Evolutionary conservation across 2,888 invertebrate genomes (phyloP), one percentile per base, ranked within the genome.

Genomic region (Calameuta idolon): DNA sequence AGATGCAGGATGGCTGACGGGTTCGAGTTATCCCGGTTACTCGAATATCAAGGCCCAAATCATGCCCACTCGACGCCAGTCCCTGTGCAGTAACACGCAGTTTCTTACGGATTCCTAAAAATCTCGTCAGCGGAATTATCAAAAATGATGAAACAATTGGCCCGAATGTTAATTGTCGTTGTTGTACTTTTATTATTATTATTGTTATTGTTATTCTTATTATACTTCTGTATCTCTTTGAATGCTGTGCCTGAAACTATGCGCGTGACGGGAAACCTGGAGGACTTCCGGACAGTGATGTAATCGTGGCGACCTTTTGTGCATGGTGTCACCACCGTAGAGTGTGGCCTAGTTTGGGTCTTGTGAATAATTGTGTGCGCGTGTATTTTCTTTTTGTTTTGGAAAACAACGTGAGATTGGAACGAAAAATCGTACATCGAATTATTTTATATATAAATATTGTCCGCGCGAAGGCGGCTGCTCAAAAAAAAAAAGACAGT

Each of bases 61-160:
- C 71, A 31, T 71, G 71, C 30, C 71, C 34, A 71, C 34, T 71
- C 34, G 71, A 34, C 71, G 71, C 30, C 71, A 34, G 30, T 23
- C 11, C 71, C 34, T 71, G 33, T 71, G 23, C 74, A 35, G 40
- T 37, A 12, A 37, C 30, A 69, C 15, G 69, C 68, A 55, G 30
- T 68, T 40, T 4, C 71, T 9, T 35, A 12, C 55, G 35, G 30
- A 31, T 55, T 55, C 23, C 23, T 23, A 55, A 71, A 69, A 69
- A 34, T n/a, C 73, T 75, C 75, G 23, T 4, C 55, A 35, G 75
- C 37, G 30, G 77, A 73, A 80, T 35, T 40, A 73, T 35, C 35
- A 76, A 77, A 75, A 75, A 80, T 75, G 15, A 75, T 77, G 9
- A 77, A 76, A 78, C 75, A 76, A 75, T 77, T 77, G 74, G 77